Base-by-base conservation (phyloP, 2,888 invertebrate genomes). In the Diarsia rubi region DNA sequence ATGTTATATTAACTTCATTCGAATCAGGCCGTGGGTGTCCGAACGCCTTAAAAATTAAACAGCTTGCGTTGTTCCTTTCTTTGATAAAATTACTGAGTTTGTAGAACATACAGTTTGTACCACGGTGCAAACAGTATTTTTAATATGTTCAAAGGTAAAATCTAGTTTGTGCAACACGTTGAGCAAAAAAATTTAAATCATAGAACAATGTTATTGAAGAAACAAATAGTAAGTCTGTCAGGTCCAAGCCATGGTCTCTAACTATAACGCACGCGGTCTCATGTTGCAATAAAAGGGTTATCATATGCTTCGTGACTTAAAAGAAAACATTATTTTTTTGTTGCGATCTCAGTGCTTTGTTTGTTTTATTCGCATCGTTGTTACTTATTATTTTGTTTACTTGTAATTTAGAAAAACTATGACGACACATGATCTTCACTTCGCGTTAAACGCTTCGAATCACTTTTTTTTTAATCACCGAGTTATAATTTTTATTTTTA, bases 301-400 rank as follows among this genome's bases (percentile, higher is more conserved):
- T 47, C n/a, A 62, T 44, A 24, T 65, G 72, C 64, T 66, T 63
- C 60, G 71, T 54, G 67, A 69, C 59, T 63, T 52, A 37, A 64
- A 64, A 69, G 73, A 37, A 31, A 27, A 6, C 2, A 5, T 16
- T 19, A 8, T n/a, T 67, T 69, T 75, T 72, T 73, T 75, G 64
- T 79, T 77, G 78, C 76, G 88, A 88, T 88, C 87, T 88, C 88
- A 88, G 37, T 78, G 85, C 87, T 88, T 83, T 78, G 73, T 82
- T 77, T 77, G 68, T 87, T 86, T 70, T 77, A 75, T 77, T 81
- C 64, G 69, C 57, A 27, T 75, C 65, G 82, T 77, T 77, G 75
- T 84, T 79, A 82, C 37, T 67, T 73, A 62, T 77, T 73, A 62
- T 78, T 42, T 11, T 59, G 31, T 59, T 44, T 71, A 62, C 3